Evolutionary conservation across 2,113 vertebrate genomes (phyloP).

Genomic region (Melozone crissalis): DNA sequence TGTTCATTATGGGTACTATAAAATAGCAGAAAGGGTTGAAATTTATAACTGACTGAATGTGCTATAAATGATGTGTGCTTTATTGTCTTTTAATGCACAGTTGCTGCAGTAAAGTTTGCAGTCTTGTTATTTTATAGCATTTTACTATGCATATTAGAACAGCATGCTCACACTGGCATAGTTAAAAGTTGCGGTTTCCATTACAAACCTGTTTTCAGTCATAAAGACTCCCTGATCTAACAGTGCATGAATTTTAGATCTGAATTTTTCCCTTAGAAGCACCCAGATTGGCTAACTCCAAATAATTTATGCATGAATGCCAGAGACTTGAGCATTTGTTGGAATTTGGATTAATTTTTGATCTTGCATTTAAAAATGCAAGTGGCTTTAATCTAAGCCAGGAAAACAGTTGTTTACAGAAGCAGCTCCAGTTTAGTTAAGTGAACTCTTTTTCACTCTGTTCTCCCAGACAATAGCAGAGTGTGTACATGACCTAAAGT

Average conservation of each 20-base stretch:
- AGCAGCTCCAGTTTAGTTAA: neutral
- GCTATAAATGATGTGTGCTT: constrained; percentile 44
- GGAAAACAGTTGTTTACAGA: neutral
- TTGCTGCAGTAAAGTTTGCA: constrained; percentile 50
- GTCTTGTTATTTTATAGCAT: constrained; percentile 47
- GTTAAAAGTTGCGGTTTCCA: constrained; percentile 57
- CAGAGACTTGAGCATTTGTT: neutral
- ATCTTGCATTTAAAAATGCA: neutral
- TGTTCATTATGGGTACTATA: constrained; percentile 57
- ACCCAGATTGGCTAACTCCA: neutral
- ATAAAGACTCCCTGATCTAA: neutral
- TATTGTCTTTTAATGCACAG: constrained; percentile 60
- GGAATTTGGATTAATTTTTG: neutral
- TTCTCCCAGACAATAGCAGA: neutral
- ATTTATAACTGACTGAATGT: constrained; percentile 61
- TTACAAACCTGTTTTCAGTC: constrained; percentile 10
- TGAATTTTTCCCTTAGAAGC: neutral
- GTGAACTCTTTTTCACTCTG: neutral
- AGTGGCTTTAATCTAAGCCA: neutral
- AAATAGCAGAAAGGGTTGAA: constrained; percentile 55
- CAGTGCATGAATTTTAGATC: neutral
- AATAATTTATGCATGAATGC: neutral
- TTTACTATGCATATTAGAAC: constrained; percentile 33
- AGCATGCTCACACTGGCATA: neutral
- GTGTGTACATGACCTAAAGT: neutral